phyloP scores from a whole-genome alignment of 2,888 invertebrate species.

The Chrysolina oricalcia region DNA sequence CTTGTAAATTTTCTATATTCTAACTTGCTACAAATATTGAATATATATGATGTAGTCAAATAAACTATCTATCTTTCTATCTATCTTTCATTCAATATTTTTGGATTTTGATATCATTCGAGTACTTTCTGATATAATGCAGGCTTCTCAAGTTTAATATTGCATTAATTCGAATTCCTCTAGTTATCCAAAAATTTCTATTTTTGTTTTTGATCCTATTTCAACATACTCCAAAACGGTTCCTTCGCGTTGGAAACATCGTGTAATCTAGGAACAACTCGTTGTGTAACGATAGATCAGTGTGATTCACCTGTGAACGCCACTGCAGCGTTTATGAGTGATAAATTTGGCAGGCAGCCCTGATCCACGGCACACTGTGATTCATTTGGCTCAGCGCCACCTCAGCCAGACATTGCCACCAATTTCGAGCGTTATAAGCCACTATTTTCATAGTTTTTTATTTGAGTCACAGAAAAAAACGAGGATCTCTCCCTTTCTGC shows the following conservation, averaged over 20 bases:
- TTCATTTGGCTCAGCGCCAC: conserved; percentile 65
- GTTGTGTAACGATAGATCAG: not conserved
- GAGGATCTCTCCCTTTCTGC: not conserved
- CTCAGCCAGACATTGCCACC: conserved; percentile 61
- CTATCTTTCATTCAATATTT: too few relatives aligned
- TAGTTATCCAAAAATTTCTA: too few relatives aligned
- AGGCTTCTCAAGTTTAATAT: too few relatives aligned
- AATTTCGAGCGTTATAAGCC: conserved; percentile 15
- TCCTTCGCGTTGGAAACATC: not conserved
- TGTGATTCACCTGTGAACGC: conserved; percentile 41
- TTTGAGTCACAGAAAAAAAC: conserved; percentile 14
- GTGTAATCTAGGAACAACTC: not conserved
- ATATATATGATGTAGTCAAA: too few relatives aligned
- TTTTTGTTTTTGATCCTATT: too few relatives aligned
- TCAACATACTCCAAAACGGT: too few relatives aligned
- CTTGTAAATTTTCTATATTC: too few relatives aligned
- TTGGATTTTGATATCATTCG: too few relatives aligned
- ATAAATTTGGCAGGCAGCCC: conserved; percentile 62
- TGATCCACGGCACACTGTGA: conserved; percentile 62
- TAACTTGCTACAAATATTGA: too few relatives aligned
- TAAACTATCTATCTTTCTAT: too few relatives aligned
- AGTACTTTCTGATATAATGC: too few relatives aligned
- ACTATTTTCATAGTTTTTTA: conserved; percentile 24
- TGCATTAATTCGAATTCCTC: too few relatives aligned
- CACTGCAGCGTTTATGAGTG: conserved; percentile 54